Conservation (phyloP, 2,113 vertebrate genomes). For the Bothrops jararaca region DNA sequence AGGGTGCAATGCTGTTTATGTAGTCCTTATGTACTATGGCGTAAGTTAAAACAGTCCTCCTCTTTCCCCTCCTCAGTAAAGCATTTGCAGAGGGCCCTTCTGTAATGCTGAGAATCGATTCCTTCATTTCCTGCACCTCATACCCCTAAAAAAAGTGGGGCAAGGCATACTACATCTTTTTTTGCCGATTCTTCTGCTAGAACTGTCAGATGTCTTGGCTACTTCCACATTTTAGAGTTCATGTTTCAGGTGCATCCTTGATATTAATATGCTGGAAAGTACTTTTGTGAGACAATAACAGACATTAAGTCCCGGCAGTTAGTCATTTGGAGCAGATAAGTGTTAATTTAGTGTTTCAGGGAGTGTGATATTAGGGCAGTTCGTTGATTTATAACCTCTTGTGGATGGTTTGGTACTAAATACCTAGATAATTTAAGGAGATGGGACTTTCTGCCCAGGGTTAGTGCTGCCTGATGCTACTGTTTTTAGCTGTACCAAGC, state of each 20-base stretch:
- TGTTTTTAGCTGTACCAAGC: slow-evolving; percentile 9
- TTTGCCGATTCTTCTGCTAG: not conserved
- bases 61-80: not conserved
- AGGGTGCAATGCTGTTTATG: not conserved
- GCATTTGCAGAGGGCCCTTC: not conserved
- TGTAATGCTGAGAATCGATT: not conserved
- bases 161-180: not conserved
- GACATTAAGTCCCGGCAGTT: not conserved
- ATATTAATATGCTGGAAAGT: not conserved
- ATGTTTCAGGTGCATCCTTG: not conserved
- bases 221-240: not conserved
- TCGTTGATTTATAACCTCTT: not conserved
- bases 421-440: not conserved
- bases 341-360: not conserved
- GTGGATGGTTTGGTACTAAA: not conserved
- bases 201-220: not conserved
- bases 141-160: not conserved
- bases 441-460: not conserved
- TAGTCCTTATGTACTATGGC: not conserved
- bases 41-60: not conserved
- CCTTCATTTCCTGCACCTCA: not conserved
- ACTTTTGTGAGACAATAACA: not conserved
- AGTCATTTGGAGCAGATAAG: not conserved
- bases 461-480: not conserved
- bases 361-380: slow-evolving; percentile 1